Conservation (phyloP, 2,797 vertebrate genomes). For the Thripadectes ignobilis region DNA sequence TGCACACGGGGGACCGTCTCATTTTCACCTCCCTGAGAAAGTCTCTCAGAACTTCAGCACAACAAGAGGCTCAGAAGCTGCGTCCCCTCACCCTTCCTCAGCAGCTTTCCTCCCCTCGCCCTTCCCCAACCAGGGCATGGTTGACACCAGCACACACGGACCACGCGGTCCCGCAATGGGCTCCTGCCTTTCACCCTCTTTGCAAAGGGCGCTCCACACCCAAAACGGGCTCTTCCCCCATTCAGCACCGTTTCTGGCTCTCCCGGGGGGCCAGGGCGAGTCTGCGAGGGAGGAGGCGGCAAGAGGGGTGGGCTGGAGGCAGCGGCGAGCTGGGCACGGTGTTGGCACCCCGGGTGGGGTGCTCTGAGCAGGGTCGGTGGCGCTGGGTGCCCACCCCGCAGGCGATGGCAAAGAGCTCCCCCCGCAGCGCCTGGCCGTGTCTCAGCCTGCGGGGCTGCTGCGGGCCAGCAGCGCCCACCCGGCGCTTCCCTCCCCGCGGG, state of each 20-base stretch:
- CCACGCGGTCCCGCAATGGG: accelerated
- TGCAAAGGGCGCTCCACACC: neutral
- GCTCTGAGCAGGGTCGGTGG: accelerated
- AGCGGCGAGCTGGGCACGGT: accelerated
- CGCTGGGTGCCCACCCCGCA: accelerated
- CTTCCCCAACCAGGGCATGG: accelerated
- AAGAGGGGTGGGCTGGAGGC: neutral
- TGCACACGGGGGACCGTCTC: accelerated
- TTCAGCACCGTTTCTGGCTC: accelerated
- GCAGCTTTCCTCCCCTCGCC: neutral
- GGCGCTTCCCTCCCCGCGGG: accelerated
- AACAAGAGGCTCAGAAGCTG: accelerated
- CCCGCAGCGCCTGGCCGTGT: accelerated
- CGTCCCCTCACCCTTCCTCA: neutral
- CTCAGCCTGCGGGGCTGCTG: neutral
- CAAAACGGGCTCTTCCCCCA: accelerated
- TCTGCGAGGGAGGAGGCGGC: neutral
- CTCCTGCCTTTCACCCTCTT: accelerated
- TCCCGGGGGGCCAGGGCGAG: neutral
- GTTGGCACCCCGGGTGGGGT: accelerated
- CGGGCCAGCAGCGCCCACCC: neutral
- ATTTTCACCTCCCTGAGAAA: accelerated
- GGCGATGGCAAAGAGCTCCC: neutral
- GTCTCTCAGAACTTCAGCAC: neutral
- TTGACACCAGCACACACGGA: accelerated